Evolutionary conservation across 1,140 invertebrate genomes (phyloP).

Genomic region (Zeugodacus cucurbitae): DNA sequence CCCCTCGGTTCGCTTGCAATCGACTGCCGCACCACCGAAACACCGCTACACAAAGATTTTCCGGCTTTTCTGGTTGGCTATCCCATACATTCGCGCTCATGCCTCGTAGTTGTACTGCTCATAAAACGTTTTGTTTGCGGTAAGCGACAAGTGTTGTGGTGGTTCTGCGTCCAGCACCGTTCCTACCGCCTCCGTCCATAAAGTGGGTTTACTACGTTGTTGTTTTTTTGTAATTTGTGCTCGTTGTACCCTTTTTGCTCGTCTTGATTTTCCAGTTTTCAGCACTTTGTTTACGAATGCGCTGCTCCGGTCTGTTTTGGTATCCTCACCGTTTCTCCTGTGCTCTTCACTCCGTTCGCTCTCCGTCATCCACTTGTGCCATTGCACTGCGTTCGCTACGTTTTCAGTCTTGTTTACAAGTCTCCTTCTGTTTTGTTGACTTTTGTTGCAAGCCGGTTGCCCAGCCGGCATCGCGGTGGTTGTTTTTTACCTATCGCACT

Average conservation of each 20-base stretch:
- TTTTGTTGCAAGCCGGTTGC: slow-evolving; percentile 36
- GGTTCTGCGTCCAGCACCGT: neutral
- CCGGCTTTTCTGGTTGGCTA: slow-evolving; percentile 7
- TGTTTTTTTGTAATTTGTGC: neutral
- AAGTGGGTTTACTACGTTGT: neutral
- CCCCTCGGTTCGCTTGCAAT: neutral
- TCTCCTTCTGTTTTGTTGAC: slow-evolving; percentile 20
- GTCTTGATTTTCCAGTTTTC: slow-evolving; percentile 4
- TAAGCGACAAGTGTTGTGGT: neutral
- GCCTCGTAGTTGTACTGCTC: neutral
- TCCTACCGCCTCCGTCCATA: neutral
- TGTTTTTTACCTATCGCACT: neutral
- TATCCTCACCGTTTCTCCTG: neutral
- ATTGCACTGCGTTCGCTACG: neutral
- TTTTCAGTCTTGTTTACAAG: neutral
- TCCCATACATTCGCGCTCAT: neutral
- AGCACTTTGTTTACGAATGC: slow-evolving; percentile 29
- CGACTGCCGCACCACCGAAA: neutral
- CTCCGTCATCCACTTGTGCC: neutral
- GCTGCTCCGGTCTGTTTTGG: neutral
- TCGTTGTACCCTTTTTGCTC: neutral
- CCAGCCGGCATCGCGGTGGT: neutral
- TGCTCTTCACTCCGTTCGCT: neutral
- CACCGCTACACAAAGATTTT: neutral
- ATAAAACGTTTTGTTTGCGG: neutral